Percentiles rank a stretch among this genome's conserved stretches.
Evolutionary conservation across 2,797 vertebrate genomes (phyloP).

Genomic region (Alauda arvensis): DNA sequence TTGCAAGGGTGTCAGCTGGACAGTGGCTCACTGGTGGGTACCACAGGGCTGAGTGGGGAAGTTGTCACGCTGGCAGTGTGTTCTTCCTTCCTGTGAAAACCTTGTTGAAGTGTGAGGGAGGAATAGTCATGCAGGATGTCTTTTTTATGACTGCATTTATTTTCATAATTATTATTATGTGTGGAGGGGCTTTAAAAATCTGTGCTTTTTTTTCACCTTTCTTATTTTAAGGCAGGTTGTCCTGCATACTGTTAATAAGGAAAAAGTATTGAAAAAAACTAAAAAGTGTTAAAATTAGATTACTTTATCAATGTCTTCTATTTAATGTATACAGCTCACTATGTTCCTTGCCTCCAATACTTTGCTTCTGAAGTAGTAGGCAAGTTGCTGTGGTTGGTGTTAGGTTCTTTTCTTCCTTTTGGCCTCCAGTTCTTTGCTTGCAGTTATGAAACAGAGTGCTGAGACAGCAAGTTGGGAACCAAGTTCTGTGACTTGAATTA

Average conservation of each 20-base stretch:
- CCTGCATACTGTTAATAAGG: not conserved
- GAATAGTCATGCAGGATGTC: not conserved
- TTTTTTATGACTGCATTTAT: not conserved
- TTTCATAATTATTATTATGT: not conserved
- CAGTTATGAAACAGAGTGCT: conserved; percentile 24
- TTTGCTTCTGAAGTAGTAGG: not conserved
- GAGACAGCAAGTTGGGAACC: not conserved
- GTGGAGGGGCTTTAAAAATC: not conserved
- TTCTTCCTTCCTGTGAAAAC: not conserved
- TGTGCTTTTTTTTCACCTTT: not conserved
- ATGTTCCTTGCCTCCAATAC: not conserved
- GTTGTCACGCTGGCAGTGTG: not conserved
- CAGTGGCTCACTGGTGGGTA: not conserved
- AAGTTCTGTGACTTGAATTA: conserved; percentile 43
- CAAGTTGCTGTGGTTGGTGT: not conserved
- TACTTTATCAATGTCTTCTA: not conserved
- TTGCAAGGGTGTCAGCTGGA: not conserved
- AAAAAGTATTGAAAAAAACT: not conserved
- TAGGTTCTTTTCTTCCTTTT: not conserved
- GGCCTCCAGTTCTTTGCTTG: conserved; percentile 2
- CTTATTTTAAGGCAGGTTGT: not conserved
- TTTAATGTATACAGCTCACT: not conserved
- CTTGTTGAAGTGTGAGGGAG: not conserved
- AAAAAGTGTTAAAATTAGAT: not conserved
- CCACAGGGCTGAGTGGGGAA: not conserved